phyloP scores from a whole-genome alignment of 2,888 invertebrate species.

The Nemurella pictetii region DNA sequence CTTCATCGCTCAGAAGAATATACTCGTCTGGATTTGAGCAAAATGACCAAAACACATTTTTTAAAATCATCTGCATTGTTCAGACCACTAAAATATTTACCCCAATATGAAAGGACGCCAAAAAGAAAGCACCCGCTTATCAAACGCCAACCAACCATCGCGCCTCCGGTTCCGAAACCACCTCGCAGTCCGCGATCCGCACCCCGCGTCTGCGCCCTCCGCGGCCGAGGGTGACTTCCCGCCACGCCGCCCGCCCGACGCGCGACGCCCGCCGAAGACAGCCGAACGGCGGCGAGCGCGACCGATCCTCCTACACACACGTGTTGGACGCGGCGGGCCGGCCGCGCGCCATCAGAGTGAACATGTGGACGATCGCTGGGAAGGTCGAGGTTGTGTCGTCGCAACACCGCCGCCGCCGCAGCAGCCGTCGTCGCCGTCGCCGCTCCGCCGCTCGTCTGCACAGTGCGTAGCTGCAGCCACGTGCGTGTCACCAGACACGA shows the following conservation, averaged over 20 bases:
- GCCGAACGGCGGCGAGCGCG: not conserved
- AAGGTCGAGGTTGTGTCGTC: not conserved
- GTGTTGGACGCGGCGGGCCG: not conserved
- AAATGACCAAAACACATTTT: too few relatives aligned
- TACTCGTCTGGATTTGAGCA: too few relatives aligned
- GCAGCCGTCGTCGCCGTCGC: not conserved
- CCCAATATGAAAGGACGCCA: too few relatives aligned
- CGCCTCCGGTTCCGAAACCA: too few relatives aligned
- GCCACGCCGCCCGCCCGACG: not conserved
- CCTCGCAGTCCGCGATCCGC: too few relatives aligned
- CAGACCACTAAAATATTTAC: too few relatives aligned
- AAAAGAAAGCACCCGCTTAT: too few relatives aligned
- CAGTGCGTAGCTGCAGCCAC: too few relatives aligned
- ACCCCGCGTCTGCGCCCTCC: not conserved
- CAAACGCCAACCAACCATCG: too few relatives aligned
- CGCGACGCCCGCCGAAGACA: not conserved
- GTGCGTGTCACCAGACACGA: not conserved
- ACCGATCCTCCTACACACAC: not conserved
- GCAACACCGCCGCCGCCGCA: not conserved
- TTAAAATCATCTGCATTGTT: too few relatives aligned
- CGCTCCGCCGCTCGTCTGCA: too few relatives aligned
- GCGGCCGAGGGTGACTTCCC: not conserved
- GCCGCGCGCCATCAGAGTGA: not conserved
- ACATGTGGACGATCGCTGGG: not conserved
- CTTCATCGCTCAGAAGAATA: too few relatives aligned